Evolutionary conservation across 1,140 invertebrate genomes (phyloP), one percentile per base, ranked within the genome.

Genomic region (Bilobella aurantiaca): DNA sequence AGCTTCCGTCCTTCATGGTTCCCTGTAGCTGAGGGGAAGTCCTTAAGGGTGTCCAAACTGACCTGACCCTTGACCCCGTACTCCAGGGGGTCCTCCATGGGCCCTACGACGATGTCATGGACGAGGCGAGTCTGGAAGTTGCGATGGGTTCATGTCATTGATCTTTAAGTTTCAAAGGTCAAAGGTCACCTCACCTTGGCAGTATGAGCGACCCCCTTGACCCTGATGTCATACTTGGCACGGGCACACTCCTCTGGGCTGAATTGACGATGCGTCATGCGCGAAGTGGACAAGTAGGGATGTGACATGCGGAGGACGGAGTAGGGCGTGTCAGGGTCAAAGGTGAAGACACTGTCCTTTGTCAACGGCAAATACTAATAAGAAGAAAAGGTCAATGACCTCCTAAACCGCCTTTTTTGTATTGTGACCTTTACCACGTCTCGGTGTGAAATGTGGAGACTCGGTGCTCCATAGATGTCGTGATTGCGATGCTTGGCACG

Each of bases 51-150:
- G 21, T 57, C 62, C 1, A 58, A 18, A 28, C 29, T 63, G 5
- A 2, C 2, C n/a, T 14, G 47, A 25, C 2, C 3, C 21, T 57
- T 8, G 2, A 42, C 14, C 30, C 32, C 57, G 23, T 65, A 57
- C 56, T 65, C 56, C 31, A 58, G 53, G 3, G 63, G 63, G n/a
- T 30, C 63, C 47, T 65, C 63, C 57, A 65, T 58, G 2, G 63
- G 63, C 18, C 2, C 2, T 25, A 59, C 23, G 32, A 58, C 53
- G 18, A 65, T 59, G 3, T 65, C 56, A 29, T 3, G 5, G 5
- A 3, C 8, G 56, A 49, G 32, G 3, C 34, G 46, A 23, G 29
- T 30, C 21, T 30, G 60, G 5, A 25, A 62, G 34, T n/a, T 14
- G 14, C 16, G 8, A 59, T 27, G 12, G 3, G 3, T 59, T 59